Base-by-base conservation (phyloP, 2,888 invertebrate species). In the Melolontha melolontha region DNA sequence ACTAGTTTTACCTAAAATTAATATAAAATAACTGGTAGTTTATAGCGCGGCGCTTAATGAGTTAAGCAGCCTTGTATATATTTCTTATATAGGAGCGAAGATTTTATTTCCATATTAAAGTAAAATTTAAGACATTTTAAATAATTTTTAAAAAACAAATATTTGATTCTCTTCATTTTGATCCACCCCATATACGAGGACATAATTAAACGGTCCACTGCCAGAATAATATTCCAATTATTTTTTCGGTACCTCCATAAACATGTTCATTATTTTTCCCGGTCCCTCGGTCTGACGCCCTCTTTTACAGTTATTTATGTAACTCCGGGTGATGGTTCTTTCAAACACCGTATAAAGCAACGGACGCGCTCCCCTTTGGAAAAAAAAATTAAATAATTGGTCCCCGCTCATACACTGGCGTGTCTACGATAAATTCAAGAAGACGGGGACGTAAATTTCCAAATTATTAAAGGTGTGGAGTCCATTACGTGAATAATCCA, bases 391-490 rank as follows among this genome's bases (percentile, higher is more conserved):
- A 59, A 59, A 59, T 59, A 59, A 59, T 59, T 59, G 59, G 59
- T 44, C 59, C 29, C 42, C 22, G 44, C 59, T 40, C 59, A 44
- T 59, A 59, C 59, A 29, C 44, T 12, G 27, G 40, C 44, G 29
- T 16, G 44, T 42, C 59, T 44, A 44, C 59, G 29, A 59, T 59
- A 59, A 59, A 59, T 59, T 59, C 59, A 59, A 59, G n/a, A 12
- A 27, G 44, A 59, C 59, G 59, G 44, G 44, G 29, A 59, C 59
- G 59, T 59, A 59, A 59, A 59, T 59, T 59, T 59, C 59, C 59
- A 27, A 59, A 59, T 59, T 59, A 59, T 59, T 59, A 59, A 59
- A 59, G 59, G 59, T 59, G 59, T 59, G 59, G 59, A 59, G 59
- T 59, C 59, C 44, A 59, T 59, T 59, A 59, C 44, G 59, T 59